Percentiles rank a stretch among this genome's conserved stretches.
These are phyloP conservation scores for Eurytoma californica DNA, from an alignment of 2,888 invertebrate species.

Conservation along the genomic window DNA sequence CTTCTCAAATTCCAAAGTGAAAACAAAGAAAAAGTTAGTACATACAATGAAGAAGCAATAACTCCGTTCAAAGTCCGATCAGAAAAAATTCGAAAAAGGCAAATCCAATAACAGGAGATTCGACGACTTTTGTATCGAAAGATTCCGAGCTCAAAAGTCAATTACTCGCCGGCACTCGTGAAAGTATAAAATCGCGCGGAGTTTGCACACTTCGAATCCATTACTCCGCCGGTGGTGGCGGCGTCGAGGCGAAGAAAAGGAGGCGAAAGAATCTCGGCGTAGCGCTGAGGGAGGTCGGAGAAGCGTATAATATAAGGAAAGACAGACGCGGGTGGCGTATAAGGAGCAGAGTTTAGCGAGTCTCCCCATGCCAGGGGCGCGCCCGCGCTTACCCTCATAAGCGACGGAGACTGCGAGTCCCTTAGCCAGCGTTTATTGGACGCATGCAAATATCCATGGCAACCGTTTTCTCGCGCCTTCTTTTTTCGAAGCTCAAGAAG, in stretches of 20 bases:
- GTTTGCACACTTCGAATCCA: constrained; percentile 55
- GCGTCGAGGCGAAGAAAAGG: not conserved
- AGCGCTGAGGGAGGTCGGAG: constrained; percentile 56
- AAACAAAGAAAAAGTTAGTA: too few species aligned
- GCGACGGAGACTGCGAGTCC: constrained; percentile 57
- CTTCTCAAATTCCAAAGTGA: too few species aligned
- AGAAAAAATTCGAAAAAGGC: not conserved
- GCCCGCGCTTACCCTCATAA: constrained; percentile 14
- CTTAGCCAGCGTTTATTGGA: constrained; percentile 75
- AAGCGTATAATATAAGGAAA: constrained; percentile 56
- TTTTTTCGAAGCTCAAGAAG: not conserved
- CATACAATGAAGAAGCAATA: too few species aligned
- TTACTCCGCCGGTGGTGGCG: constrained; percentile 31
- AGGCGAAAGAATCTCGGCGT: constrained; percentile 38
- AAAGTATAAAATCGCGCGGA: constrained; percentile 49
- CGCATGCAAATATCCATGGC: constrained; percentile 76
- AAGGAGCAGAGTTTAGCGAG: constrained; percentile 70
- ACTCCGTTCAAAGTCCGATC: too few species aligned
- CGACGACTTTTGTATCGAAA: constrained; percentile 36
- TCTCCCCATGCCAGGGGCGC: constrained; percentile 59
- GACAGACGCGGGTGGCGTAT: constrained; percentile 44
- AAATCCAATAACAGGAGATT: not conserved
- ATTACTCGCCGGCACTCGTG: constrained; percentile 33
- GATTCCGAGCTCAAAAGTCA: constrained; percentile 51
- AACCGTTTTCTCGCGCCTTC: constrained; percentile 60